These are phyloP conservation scores for Anabacerthia variegaticeps DNA, from an alignment of 2,797 vertebrate species.

Conservation along the genomic window DNA sequence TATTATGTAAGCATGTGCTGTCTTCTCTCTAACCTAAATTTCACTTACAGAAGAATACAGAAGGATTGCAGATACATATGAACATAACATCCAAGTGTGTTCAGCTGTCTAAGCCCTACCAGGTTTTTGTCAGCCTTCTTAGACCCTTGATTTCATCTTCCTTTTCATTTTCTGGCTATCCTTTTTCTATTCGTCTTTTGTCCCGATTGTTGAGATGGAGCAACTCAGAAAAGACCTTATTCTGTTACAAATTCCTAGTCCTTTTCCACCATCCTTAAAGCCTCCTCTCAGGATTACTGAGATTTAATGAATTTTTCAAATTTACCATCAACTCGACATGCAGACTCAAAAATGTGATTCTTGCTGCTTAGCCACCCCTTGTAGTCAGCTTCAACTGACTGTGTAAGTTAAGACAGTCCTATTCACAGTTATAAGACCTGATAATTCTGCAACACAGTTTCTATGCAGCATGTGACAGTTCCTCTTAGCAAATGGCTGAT, in stretches of 20 bases:
- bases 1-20: neutral
- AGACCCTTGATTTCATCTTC: neutral
- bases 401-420: neutral
- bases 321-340: neutral
- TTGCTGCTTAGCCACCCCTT: neutral
- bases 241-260: neutral
- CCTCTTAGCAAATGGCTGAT: neutral
- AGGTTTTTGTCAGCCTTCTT: neutral
- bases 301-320: conserved; percentile 3
- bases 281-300: neutral
- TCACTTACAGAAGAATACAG: neutral
- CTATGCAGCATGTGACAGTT: neutral
- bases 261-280: neutral
- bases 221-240: neutral
- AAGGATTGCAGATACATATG: neutral
- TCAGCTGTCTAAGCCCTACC: neutral
- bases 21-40: conserved; percentile 20
- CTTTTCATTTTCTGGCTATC: neutral
- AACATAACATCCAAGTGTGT: neutral
- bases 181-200: neutral
- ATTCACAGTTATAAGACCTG: neutral
- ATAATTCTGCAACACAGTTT: neutral
- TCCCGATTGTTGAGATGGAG: neutral
- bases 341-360: neutral
- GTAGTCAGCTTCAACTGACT: neutral